These are phyloP conservation scores for Rhegmatorhina hoffmannsi DNA, from an alignment of 2,113 vertebrate species.

Conservation along the genomic window DNA sequence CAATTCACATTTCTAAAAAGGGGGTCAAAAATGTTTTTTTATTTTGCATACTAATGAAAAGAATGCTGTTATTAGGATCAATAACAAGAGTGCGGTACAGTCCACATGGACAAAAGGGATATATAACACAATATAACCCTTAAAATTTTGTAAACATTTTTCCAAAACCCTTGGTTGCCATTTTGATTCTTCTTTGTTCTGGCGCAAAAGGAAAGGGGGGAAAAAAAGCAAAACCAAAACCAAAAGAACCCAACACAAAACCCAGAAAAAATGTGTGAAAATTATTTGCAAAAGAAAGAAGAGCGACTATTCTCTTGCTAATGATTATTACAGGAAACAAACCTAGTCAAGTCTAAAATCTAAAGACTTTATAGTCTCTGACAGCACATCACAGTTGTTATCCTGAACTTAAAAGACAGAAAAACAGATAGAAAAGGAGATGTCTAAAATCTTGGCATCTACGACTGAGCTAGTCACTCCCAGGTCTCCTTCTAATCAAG, in stretches of 20 bases:
- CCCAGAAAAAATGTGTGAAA: background rate
- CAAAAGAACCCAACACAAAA: too few relatives aligned
- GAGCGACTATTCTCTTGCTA: background rate
- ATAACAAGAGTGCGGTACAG: background rate
- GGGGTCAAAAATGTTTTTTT: background rate
- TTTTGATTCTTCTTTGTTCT: background rate
- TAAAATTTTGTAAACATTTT: background rate
- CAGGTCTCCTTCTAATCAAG: background rate
- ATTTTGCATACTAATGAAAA: background rate
- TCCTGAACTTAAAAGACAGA: background rate
- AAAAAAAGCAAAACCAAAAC: rapidly evolving
- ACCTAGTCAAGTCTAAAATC: background rate
- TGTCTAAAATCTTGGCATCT: background rate
- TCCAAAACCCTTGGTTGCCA: background rate
- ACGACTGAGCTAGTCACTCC: background rate
- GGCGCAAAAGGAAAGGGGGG: background rate
- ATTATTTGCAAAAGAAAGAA: background rate
- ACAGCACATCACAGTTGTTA: background rate
- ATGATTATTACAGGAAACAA: background rate
- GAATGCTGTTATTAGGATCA: background rate
- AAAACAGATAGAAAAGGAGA: background rate
- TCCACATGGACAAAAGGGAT: background rate
- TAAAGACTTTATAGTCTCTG: background rate
- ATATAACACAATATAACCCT: background rate
- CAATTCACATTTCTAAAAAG: background rate